Conservation (phyloP, 2,888 invertebrate species). For the Polyommatus iphigenia region DNA sequence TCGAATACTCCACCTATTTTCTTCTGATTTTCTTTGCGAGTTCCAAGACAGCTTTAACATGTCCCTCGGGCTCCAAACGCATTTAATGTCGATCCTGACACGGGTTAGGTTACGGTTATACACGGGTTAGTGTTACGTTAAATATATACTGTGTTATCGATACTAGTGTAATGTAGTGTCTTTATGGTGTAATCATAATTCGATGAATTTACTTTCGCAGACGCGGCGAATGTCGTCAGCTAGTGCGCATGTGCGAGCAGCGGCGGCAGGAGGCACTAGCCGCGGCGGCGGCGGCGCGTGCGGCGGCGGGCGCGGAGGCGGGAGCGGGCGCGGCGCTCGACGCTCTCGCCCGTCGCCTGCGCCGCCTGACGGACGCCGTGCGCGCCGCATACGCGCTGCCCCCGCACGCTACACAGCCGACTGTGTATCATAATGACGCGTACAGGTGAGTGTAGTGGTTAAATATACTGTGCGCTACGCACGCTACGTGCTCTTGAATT, state of each 20-base stretch:
- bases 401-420: conserved; percentile 87
- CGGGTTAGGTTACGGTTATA: too few species aligned
- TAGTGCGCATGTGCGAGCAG: conserved; percentile 90
- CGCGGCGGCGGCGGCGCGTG: conserved; percentile 82
- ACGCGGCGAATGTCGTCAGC: conserved; percentile 88
- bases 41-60: too few species aligned
- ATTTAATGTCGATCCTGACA: too few species aligned
- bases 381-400: conserved; percentile 87
- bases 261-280: conserved; percentile 81
- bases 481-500: too few species aligned
- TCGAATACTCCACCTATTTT: too few species aligned
- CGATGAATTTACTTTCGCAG: conserved; percentile 57
- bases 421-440: conserved; percentile 89
- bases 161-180: too few species aligned
- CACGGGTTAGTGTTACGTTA: too few species aligned
- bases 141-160: too few species aligned
- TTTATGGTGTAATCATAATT: neutral
- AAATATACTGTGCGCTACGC: too few species aligned
- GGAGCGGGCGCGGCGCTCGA: conserved; percentile 80
- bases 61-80: too few species aligned
- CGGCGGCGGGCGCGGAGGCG: conserved; percentile 48
- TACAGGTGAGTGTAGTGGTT: conserved; percentile 74
- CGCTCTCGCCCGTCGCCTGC: conserved; percentile 84
- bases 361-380: conserved; percentile 86
- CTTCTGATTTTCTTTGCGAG: too few species aligned